Evolutionary conservation across 1,140 invertebrate genomes (phyloP), one percentile per base, ranked within the genome.

Genomic region (Magallana ariakensis): DNA sequence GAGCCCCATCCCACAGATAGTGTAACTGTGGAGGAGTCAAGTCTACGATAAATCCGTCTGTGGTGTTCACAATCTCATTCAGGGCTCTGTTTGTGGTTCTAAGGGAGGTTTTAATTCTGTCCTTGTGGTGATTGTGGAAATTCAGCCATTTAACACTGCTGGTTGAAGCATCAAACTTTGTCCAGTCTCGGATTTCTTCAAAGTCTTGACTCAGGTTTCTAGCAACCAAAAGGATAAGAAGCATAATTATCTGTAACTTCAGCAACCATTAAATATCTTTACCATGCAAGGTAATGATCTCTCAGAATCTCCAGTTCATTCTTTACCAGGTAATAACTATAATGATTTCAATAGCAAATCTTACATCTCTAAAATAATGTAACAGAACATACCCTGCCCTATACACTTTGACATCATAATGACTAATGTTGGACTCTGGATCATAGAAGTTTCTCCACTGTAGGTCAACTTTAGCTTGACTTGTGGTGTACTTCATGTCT

Each of bases 371-470:
- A 46, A 46, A 46, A 46, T 46, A 46, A 57, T 56, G 88, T 88
- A 90, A 46, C 5, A 46, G 33, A 46, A 46, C 33, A 46, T 88
- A 91, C 91, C 56, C 85, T 26, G 89, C 88, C 57, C 88, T 80
- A 1, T 75, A 33, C 15, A 91, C 87, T 75, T 90, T 86, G 1
- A 91, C 87, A 55, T 88, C 85, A 86, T 92, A 92, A 16, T 90
- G n/a, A 54, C 60, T 83, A 19, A 92, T 92, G 26, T 58, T 84
- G n/a, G 91, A 92, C 60, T 93, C 91, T 19, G 89, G 86, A 80
- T 93, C 92, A 26, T 57, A 84, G 85, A 91, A 92, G 58, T 84
- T 83, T 15, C 70, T 87, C 92, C 92, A 93, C 33, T 92, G 91
- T 33, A 87, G 62, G 16, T 89, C 85, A 0, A 92, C 88, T 62